These are phyloP conservation scores for Priapulus caudatus DNA, from an alignment of 2,888 invertebrate genomes.

Conservation along the genomic window DNA sequence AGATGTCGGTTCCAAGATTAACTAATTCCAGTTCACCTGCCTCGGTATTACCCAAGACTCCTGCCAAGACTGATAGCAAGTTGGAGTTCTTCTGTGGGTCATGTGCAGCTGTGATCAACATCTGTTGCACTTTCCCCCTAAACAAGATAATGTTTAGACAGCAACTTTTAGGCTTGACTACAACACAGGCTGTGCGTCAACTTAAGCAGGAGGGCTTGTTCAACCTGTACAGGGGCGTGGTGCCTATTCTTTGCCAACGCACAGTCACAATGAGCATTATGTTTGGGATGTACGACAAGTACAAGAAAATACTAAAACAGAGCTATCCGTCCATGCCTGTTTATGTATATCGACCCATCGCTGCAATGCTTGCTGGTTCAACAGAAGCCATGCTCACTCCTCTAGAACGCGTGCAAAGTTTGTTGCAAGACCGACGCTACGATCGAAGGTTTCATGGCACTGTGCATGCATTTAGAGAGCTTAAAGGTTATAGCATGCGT, in stretches of 20 bases:
- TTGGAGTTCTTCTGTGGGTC: constrained; percentile 55
- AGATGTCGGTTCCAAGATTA: no score
- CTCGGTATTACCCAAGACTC: no score
- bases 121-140: constrained; percentile 80
- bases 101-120: constrained; percentile 84
- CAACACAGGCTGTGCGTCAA: constrained; percentile 44
- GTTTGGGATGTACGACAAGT: constrained; percentile 75
- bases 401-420: constrained; percentile 85
- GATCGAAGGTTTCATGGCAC: constrained; percentile 75
- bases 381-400: constrained; percentile 75
- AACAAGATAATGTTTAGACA: constrained; percentile 96
- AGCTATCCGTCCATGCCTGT: constrained; percentile 24
- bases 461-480: constrained; percentile 57
- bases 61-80: no score
- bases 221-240: constrained; percentile 75
- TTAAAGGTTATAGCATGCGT: constrained; percentile 56
- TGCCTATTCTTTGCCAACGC: constrained; percentile 86
- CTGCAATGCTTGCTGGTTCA: constrained; percentile 54
- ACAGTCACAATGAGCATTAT: constrained; percentile 82
- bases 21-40: no score
- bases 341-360: constrained; percentile 24
- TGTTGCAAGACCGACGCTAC: constrained; percentile 58
- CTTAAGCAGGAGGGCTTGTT: constrained; percentile 68
- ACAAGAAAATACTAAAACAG: constrained; percentile 45
- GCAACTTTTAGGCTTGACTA: constrained; percentile 45